Conservation (phyloP, 2,797 vertebrate species). For the Hypotaenidia okinawae region DNA sequence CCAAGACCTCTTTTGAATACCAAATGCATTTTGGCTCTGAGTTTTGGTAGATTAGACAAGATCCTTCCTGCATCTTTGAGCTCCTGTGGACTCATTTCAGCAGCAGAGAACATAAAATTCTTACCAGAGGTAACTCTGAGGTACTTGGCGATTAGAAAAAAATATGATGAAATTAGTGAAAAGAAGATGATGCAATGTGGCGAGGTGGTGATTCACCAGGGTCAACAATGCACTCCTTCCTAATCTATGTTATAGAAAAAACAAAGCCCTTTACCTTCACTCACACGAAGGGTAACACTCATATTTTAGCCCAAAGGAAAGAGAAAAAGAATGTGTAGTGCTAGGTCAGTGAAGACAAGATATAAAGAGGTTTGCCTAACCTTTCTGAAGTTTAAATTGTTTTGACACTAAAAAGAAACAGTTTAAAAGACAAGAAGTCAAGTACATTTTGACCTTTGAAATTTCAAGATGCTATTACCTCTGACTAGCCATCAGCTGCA, state of each 20-base stretch:
- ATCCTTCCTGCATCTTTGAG: background rate
- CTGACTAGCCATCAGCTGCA: background rate
- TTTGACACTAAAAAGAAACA: background rate
- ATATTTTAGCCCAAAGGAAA: background rate
- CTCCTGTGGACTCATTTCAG: background rate
- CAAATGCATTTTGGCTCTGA: fast-evolving
- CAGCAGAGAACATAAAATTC: background rate
- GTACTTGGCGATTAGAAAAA: background rate
- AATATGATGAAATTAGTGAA: background rate
- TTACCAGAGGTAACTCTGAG: background rate
- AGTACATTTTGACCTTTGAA: constrained; percentile 3
- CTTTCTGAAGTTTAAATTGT: background rate
- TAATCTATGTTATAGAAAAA: background rate
- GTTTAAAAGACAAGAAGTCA: background rate
- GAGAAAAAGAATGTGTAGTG: background rate
- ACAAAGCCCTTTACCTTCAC: background rate
- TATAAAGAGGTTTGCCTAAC: background rate
- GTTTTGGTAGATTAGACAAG: background rate
- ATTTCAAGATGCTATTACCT: background rate
- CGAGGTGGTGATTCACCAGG: background rate
- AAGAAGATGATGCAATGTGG: background rate
- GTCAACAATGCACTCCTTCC: background rate
- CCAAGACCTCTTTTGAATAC: background rate
- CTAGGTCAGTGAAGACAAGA: background rate
- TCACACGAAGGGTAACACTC: background rate